Percentiles rank a stretch among this genome's conserved stretches.
Evolutionary conservation across 2,113 vertebrate genomes (phyloP).

Genomic region (Cervus canadensis): DNA sequence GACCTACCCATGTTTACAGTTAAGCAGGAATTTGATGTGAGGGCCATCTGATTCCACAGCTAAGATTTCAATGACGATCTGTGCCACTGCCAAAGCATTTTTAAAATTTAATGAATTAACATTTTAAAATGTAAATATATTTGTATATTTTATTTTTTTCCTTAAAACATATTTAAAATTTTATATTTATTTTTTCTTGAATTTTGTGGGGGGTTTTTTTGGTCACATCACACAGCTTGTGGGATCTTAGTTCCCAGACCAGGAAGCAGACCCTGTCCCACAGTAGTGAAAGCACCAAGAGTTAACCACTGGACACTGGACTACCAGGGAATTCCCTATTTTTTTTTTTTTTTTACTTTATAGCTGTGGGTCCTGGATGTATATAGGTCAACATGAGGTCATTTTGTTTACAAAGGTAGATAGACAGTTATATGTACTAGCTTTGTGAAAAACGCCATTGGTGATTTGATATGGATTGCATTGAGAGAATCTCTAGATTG

Average conservation of each 20-base stretch:
- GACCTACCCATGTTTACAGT: background rate
- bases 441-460: background rate
- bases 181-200: background rate
- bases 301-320: background rate
- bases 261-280: background rate
- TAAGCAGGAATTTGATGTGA: background rate
- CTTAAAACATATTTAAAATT: background rate
- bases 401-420: background rate
- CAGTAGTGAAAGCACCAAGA: background rate
- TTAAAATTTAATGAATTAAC: background rate
- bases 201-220: background rate
- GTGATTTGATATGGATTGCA: background rate
- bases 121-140: background rate
- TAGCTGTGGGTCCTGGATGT: background rate
- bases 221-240: background rate
- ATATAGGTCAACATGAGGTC: background rate
- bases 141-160: background rate
- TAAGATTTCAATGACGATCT: background rate
- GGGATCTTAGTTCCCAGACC: background rate
- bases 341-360: background rate
- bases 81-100: background rate
- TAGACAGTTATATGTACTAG: background rate
- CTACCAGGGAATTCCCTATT: background rate
- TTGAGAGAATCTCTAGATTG: background rate
- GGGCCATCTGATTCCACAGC: background rate